phyloP scores from a whole-genome alignment of 2,888 invertebrate species.

The Mantis religiosa region DNA sequence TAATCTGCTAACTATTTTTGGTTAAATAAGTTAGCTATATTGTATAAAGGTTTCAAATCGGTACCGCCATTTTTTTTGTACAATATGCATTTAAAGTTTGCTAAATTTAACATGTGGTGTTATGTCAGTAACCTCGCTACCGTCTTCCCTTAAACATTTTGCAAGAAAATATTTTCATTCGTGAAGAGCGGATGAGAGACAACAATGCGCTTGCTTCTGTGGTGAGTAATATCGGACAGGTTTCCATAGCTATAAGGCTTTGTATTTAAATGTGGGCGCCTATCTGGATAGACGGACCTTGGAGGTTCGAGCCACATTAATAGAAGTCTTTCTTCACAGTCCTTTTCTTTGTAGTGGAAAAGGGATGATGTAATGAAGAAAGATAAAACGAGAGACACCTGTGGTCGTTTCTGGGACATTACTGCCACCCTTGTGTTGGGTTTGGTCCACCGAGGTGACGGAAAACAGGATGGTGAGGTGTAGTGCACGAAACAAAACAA shows the following conservation, averaged over 20 bases:
- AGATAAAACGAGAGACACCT: not conserved
- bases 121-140: no score
- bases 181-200: not conserved
- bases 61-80: no score
- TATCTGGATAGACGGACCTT: not conserved
- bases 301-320: not conserved
- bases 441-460: not conserved
- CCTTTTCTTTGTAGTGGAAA: not conserved
- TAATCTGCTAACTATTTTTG: no score
- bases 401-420: not conserved
- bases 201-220: not conserved
- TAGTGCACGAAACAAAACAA: not conserved
- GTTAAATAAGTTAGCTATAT: no score
- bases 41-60: no score
- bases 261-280: not conserved
- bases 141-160: not conserved
- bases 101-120: no score
- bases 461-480: not conserved
- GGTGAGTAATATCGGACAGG: not conserved
- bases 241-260: not conserved
- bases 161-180: no score
- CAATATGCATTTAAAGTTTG: no score
- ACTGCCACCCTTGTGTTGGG: not conserved
- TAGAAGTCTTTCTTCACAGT: not conserved
- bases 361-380: not conserved